Evolutionary conservation across 2,797 vertebrate genomes (phyloP), one percentile per base, ranked within the genome.

Genomic region (Muscicapa comitata): DNA sequence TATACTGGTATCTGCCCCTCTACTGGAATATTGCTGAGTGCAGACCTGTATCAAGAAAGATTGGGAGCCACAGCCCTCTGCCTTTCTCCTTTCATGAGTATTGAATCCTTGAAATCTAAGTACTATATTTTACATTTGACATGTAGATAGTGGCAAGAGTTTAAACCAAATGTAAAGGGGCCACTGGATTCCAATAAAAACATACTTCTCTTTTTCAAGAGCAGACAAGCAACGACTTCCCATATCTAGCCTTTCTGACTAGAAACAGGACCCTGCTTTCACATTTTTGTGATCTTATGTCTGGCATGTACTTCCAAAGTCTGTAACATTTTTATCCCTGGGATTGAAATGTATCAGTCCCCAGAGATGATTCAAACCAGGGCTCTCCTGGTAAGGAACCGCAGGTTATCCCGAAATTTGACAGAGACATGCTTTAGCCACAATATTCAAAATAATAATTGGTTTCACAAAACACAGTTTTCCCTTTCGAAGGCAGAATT

Each of bases 251-350:
- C 73, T 95, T 94, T 91, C 90, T 97, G 92, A 81, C 86, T 95
- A 94, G 96, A 94, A 97, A 96, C 95, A 96, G 86, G 90, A 94
- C 95, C 80, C 92, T 84, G 78, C 66, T 97, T 97, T 97, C 95
- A 88, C 94, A 94, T 95, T 87, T 91, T 95, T 97, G 74, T 96
- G 94, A 96, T 96, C 93, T 83, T 80, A 80, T 75, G 67, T 95
- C 93, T 97, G 96, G 96, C 96, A 95, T 10, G 7, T 68, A 65
- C 83, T 92, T 96, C 81, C 92, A 96, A 90, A 84, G 93, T 57
- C 94, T 87, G 61, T 86, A 97, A 92, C 92, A 43, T 93, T 90
- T 93, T 95, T 95, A 97, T 97, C 93, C 82, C 67, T 78, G 16
- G 73, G 88, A 86, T 77, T 95, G 93, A 97, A 97, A 96, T 96